These are phyloP conservation scores for Aphaenogaster floridana DNA, from an alignment of 1,140 invertebrate species.

Conservation along the genomic window DNA sequence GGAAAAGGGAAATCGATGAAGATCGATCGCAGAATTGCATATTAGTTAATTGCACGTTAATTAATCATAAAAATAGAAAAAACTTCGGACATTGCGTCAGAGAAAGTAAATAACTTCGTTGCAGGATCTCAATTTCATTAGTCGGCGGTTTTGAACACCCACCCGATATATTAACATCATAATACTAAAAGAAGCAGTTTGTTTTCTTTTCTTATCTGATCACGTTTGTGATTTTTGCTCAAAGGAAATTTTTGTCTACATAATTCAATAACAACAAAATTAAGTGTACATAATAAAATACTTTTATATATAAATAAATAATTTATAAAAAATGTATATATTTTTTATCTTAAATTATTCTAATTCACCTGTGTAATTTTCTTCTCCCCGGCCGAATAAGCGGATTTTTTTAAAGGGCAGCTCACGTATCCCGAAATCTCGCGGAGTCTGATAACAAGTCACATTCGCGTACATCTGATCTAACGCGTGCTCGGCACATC, in stretches of 20 bases:
- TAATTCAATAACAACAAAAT: neutral
- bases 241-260: neutral
- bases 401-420: neutral
- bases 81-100: neutral
- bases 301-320: neutral
- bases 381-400: neutral
- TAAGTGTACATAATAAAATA: neutral
- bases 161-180: neutral
- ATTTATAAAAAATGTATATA: neutral
- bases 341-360: neutral
- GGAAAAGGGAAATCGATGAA: conserved; percentile 14
- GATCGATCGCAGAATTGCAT: neutral
- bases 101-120: neutral
- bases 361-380: neutral
- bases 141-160: neutral
- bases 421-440: neutral
- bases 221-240: neutral
- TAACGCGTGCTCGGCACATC: neutral
- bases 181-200: conserved; percentile 7
- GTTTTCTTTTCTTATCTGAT: neutral
- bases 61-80: conserved; percentile 23
- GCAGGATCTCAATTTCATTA: neutral
- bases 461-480: neutral
- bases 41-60: neutral
- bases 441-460: neutral